Conservation (phyloP, 2,888 invertebrate genomes). For the Merodon equestris region DNA sequence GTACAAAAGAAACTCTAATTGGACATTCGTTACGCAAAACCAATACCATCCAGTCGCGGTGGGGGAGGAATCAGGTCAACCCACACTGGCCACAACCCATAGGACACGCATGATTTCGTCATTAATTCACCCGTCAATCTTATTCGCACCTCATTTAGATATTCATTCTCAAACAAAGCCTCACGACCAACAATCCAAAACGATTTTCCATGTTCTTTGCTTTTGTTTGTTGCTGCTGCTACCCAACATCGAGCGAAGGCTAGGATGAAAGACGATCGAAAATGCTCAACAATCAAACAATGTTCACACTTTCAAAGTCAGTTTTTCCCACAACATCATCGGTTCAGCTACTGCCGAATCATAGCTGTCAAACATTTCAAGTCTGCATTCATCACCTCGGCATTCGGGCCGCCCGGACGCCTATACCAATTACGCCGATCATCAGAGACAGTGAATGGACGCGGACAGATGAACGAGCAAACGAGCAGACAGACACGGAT, state of each 20-base stretch:
- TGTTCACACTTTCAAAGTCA: constrained; percentile 51
- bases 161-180: constrained; percentile 47
- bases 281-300: constrained; percentile 60
- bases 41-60: constrained; percentile 31
- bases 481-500: constrained; percentile 54
- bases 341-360: constrained; percentile 47
- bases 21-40: constrained; percentile 16
- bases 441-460: constrained; percentile 17
- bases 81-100: constrained; percentile 32
- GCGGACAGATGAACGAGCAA: constrained; percentile 23
- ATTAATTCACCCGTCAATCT: constrained; percentile 63
- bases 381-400: constrained; percentile 59
- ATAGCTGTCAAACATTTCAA: constrained; percentile 65
- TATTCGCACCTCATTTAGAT: constrained; percentile 65
- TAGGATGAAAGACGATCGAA: constrained; percentile 16
- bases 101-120: constrained; percentile 59
- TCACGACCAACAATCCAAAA: constrained; percentile 39
- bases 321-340: constrained; percentile 38
- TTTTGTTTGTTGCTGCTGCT: constrained; percentile 1
- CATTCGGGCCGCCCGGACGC: constrained; percentile 24
- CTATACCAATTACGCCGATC: constrained; percentile 58
- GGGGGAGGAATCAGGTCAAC: constrained; percentile 40
- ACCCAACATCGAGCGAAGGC: constrained; percentile 25
- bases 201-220: constrained; percentile 5
- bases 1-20: constrained; percentile 7